Percentiles rank a stretch among this genome's conserved stretches.
Conservation (phyloP, 1,140 invertebrate genomes). For the Dermatophagoides farinae region DNA sequence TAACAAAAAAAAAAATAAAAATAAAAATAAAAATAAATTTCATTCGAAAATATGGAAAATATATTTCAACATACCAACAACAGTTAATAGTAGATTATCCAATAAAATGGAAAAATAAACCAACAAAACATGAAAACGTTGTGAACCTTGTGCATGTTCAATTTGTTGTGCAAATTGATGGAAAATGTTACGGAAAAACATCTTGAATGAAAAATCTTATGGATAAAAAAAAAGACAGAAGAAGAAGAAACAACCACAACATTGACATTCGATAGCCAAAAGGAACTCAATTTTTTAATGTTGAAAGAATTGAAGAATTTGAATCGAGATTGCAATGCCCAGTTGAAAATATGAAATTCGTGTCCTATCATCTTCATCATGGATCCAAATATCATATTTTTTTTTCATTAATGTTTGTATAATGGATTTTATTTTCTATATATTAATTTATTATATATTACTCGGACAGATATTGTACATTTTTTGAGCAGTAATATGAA, state of each 20-base stretch:
- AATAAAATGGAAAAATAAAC: constrained; percentile 16
- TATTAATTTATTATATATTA: no score
- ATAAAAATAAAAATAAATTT: neutral
- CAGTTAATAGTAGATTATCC: constrained; percentile 16
- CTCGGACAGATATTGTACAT: no score
- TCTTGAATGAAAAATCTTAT: neutral
- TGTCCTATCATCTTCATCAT: no score
- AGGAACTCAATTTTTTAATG: neutral
- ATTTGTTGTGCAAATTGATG: neutral
- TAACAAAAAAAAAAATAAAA: neutral
- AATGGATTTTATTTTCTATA: no score
- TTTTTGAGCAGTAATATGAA: no score
- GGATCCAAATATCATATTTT: no score
- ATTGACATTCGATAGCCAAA: neutral
- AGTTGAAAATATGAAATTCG: no score
- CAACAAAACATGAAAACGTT: constrained; percentile 9
- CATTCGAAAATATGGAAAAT: neutral
- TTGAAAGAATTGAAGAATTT: no score
- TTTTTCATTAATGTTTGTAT: no score
- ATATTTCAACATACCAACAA: constrained; percentile 12
- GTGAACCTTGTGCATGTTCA: constrained; percentile 4
- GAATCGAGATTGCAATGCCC: no score
- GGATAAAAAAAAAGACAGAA: no score
- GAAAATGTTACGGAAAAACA: neutral
- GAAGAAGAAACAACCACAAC: no score